A percentile compares a stretch with the other conserved stretches of the same genome.
phyloP scores from a whole-genome alignment of 2,888 invertebrate genomes.

The Nymphalis polychloros region DNA sequence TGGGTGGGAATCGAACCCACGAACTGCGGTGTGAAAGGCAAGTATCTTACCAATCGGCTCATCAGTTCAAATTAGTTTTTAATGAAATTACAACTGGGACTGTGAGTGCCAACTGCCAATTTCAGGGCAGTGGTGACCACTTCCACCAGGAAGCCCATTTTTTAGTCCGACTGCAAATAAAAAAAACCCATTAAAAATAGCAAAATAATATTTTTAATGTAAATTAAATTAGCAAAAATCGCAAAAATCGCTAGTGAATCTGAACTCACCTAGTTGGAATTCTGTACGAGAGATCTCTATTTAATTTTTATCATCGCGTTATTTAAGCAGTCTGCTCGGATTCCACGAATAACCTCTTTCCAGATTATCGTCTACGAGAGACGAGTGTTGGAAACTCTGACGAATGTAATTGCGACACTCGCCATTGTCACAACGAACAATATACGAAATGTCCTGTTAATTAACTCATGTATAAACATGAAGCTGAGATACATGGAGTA shows the following conservation, averaged over 20 bases:
- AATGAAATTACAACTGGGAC: too few species aligned
- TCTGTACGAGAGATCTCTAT: constrained; percentile 47
- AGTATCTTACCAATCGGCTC: too few species aligned
- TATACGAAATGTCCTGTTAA: constrained; percentile 39
- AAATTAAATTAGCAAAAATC: constrained; percentile 46
- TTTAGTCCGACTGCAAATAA: too few species aligned
- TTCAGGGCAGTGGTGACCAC: too few species aligned
- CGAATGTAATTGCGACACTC: constrained; percentile 33
- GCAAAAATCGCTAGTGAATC: constrained; percentile 60
- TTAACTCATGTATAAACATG: constrained; percentile 43
- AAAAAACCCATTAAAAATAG: neutral
- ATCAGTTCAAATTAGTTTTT: too few species aligned
- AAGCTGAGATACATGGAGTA: constrained; percentile 26
- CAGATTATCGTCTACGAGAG: constrained; percentile 6
- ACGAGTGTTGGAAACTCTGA: constrained; percentile 16
- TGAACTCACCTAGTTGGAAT: constrained; percentile 53
- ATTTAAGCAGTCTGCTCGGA: constrained; percentile 39
- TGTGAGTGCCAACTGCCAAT: too few species aligned
- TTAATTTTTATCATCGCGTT: constrained; percentile 49
- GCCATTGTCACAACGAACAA: constrained; percentile 39
- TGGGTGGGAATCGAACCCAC: too few species aligned
- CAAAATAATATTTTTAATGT: neutral
- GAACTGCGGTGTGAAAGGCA: too few species aligned
- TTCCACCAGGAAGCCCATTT: too few species aligned
- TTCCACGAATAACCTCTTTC: constrained; percentile 23